These are phyloP conservation scores for Saccostrea glomerata DNA, from an alignment of 1,140 invertebrate species.

Conservation along the genomic window DNA sequence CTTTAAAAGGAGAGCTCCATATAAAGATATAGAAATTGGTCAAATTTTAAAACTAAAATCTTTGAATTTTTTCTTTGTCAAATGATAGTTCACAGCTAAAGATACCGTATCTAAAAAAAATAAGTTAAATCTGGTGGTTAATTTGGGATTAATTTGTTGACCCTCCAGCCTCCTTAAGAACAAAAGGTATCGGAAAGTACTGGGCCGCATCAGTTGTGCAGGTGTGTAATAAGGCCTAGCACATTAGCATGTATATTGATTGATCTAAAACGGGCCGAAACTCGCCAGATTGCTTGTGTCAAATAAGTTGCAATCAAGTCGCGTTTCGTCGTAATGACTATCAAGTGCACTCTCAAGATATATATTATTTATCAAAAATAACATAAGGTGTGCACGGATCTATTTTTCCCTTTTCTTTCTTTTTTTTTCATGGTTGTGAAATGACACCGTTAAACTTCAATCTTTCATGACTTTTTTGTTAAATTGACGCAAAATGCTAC, in stretches of 20 bases:
- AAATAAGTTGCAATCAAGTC: background rate
- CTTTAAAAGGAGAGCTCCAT: too few species aligned
- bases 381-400: background rate
- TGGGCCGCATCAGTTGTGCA: background rate
- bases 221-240: background rate
- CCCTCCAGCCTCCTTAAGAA: too few species aligned
- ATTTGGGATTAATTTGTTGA: too few species aligned
- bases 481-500: too few species aligned
- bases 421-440: background rate
- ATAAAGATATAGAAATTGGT: too few species aligned
- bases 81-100: too few species aligned
- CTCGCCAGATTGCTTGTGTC: background rate
- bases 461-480: background rate
- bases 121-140: too few species aligned
- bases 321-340: background rate
- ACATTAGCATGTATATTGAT: conserved; percentile 8
- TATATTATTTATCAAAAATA: conserved; percentile 14
- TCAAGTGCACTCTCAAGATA: background rate
- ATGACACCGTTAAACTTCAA: background rate
- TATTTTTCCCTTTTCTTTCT: background rate
- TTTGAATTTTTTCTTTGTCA: too few species aligned
- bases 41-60: too few species aligned
- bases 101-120: too few species aligned
- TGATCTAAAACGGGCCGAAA: background rate
- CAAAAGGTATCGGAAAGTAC: background rate